phyloP scores from a whole-genome alignment of 2,888 invertebrate genomes.

The Sphinx pinastri region DNA sequence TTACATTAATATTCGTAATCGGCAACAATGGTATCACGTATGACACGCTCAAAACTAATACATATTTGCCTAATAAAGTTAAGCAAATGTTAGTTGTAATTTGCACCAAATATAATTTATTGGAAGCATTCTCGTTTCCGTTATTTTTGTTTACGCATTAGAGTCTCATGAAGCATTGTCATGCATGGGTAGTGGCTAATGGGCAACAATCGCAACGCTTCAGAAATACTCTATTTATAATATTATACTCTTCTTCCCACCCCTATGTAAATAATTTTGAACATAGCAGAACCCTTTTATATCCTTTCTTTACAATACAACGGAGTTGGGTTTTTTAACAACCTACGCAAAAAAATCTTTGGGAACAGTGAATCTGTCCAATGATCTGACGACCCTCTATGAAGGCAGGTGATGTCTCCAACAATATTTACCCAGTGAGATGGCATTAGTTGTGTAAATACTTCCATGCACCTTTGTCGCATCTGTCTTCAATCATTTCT shows the following conservation, averaged over 20 bases:
- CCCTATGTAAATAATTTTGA: not conserved
- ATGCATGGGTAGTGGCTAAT: too few species aligned
- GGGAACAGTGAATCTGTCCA: not conserved
- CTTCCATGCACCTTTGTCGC: conserved; percentile 59
- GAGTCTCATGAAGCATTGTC: too few species aligned
- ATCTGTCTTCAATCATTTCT: conserved; percentile 56
- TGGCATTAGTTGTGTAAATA: conserved; percentile 50
- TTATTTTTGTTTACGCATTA: too few species aligned
- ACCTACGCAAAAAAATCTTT: not conserved
- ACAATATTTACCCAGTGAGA: conserved; percentile 47
- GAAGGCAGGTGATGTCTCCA: conserved; percentile 58
- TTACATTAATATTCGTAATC: not conserved
- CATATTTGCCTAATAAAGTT: not conserved
- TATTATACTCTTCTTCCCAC: not conserved
- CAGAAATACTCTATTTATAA: too few species aligned
- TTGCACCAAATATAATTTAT: not conserved
- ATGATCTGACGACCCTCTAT: conserved; percentile 14
- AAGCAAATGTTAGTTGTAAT: not conserved
- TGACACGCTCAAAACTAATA: conserved; percentile 2
- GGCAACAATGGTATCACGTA: not conserved
- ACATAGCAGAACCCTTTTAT: not conserved
- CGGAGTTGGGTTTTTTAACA: not conserved
- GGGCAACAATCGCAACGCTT: too few species aligned
- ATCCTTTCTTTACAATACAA: not conserved
- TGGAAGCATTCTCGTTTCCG: too few species aligned